phyloP scores from a whole-genome alignment of 2,888 invertebrate genomes.

The Ectobius pallidus region DNA sequence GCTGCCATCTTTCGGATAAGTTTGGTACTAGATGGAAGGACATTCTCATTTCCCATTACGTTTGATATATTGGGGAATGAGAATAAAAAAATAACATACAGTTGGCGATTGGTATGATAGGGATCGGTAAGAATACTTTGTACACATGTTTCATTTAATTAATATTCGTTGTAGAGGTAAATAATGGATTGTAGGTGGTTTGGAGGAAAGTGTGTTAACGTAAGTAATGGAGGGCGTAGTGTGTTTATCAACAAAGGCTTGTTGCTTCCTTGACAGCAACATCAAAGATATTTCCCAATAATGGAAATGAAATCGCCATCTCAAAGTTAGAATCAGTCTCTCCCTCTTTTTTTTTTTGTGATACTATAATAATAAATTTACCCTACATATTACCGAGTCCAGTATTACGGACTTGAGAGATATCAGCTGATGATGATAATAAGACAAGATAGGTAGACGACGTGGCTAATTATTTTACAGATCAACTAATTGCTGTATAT shows the following conservation, averaged over 20 bases:
- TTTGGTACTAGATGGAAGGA: background rate
- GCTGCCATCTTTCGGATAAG: constrained; percentile 6
- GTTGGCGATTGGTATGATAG: constrained; percentile 10
- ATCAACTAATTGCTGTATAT: no score
- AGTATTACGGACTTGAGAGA: no score
- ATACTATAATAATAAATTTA: no score
- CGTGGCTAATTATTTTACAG: no score
- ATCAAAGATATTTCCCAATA: no score
- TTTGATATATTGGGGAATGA: background rate
- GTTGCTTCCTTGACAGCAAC: constrained; percentile 20
- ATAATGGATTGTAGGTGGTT: background rate
- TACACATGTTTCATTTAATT: background rate
- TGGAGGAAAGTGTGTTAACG: background rate
- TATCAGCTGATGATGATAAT: no score
- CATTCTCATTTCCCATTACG: background rate
- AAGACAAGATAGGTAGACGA: no score
- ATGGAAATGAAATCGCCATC: no score
- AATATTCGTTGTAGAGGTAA: background rate
- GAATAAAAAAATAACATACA: constrained; percentile 1
- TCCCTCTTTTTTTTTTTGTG: no score
- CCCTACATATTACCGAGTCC: no score
- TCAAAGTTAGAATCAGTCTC: no score
- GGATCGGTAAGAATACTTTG: constrained; percentile 10
- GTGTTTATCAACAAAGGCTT: constrained; percentile 36
- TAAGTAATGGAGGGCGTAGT: constrained; percentile 28